Conservation (phyloP, 2,888 invertebrate species). For the Oligia strigilis region DNA sequence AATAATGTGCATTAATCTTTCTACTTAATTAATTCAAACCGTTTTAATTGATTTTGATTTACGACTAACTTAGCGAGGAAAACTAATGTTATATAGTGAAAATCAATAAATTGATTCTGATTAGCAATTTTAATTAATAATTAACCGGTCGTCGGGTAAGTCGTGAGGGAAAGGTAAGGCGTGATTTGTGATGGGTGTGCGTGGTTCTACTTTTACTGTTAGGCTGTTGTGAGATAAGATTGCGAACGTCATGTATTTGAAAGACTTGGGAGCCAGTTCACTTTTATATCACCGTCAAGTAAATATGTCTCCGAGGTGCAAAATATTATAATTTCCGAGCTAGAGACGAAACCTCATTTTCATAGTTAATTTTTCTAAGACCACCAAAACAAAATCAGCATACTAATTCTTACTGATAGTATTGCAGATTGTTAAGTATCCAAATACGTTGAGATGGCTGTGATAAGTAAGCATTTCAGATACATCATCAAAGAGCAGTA, state of each 20-base stretch:
- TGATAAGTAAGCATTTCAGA: not conserved
- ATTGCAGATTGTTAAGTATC: not conserved
- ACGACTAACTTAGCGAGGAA: conserved; percentile 44
- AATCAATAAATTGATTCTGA: conserved; percentile 58
- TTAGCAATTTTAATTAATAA: conserved; percentile 60
- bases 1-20: conserved; percentile 74
- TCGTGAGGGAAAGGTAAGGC: conserved; percentile 41
- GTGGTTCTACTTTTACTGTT: conserved; percentile 13
- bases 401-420: not conserved
- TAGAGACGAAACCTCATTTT: not conserved
- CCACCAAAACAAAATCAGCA: no score
- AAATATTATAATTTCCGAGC: not conserved
- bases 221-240: not conserved
- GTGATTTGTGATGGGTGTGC: conserved; percentile 20
- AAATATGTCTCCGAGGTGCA: not conserved
- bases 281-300: not conserved
- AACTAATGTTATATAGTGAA: conserved; percentile 37
- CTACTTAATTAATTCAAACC: conserved; percentile 67
- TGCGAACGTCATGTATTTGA: not conserved
- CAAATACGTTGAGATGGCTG: not conserved
- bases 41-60: conserved; percentile 76
- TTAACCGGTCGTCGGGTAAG: conserved; percentile 44
- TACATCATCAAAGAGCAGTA: not conserved
- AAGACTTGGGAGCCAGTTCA: not conserved
- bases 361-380: no score